A percentile compares a stretch with the other conserved stretches of the same genome.
These are phyloP conservation scores for Meta bourneti DNA, from an alignment of 2,888 invertebrate species.

Conservation along the genomic window DNA sequence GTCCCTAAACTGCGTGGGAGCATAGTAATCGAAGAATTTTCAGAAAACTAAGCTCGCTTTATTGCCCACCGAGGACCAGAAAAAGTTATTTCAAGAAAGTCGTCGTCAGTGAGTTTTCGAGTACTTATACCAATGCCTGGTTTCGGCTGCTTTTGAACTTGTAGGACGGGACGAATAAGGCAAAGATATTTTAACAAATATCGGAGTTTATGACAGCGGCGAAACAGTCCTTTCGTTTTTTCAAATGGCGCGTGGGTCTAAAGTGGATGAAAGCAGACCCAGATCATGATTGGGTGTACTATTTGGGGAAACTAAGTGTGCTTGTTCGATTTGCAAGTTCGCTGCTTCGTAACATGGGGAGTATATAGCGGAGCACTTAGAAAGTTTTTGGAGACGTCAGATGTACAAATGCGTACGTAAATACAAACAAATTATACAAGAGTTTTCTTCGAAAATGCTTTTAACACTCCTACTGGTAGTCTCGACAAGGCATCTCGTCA, in stretches of 20 bases:
- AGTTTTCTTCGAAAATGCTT: too few relatives aligned
- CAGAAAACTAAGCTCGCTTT: slow-evolving; percentile 30
- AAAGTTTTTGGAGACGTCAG: too few relatives aligned
- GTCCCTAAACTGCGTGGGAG: slow-evolving; percentile 20
- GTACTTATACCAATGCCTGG: not conserved
- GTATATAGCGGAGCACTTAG: too few relatives aligned
- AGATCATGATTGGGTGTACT: not conserved
- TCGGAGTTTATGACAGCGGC: not conserved
- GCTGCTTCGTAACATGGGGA: too few relatives aligned
- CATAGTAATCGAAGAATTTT: slow-evolving; percentile 49
- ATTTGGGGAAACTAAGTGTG: not conserved
- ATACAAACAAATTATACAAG: too few relatives aligned
- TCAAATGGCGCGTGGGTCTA: not conserved
- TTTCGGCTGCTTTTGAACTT: not conserved
- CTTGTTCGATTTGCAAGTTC: too few relatives aligned
- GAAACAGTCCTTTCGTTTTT: not conserved
- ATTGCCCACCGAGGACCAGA: slow-evolving; percentile 19
- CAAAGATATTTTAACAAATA: slow-evolving; percentile 9
- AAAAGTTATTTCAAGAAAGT: slow-evolving; percentile 21
- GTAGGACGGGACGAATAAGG: not conserved
- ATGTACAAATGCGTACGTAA: too few relatives aligned
- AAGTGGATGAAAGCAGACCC: not conserved
- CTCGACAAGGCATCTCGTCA: too few relatives aligned
- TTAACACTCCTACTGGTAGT: too few relatives aligned
- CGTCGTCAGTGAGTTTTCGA: slow-evolving; percentile 28